A percentile compares a stretch with the other conserved stretches of the same genome.
Conservation (phyloP, 2,797 vertebrate genomes). For the Artibeus jamaicensis region DNA sequence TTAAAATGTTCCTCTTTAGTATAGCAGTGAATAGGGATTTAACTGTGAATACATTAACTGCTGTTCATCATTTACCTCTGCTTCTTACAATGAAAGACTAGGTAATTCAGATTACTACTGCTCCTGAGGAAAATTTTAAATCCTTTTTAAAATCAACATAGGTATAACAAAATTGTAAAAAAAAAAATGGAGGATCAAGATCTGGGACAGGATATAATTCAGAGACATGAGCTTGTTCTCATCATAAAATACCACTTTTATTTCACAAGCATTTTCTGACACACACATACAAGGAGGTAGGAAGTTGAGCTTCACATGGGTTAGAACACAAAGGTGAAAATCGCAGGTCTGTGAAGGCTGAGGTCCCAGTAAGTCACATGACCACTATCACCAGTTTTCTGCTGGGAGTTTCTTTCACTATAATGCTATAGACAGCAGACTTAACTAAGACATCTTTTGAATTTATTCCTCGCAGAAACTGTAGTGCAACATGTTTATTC, state of each 20-base stretch:
- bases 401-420: background rate
- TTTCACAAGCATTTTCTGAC: background rate
- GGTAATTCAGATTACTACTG: background rate
- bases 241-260: background rate
- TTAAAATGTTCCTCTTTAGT: background rate
- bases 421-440: background rate
- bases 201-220: background rate
- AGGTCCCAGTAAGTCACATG: background rate
- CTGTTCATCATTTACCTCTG: background rate
- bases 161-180: background rate
- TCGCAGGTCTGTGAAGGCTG: background rate
- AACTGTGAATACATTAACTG: background rate
- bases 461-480: conserved; percentile 4
- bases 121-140: background rate
- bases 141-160: background rate
- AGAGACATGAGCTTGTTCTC: background rate
- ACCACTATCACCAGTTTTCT: background rate
- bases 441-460: background rate
- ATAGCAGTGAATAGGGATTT: background rate
- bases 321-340: background rate
- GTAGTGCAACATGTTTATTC: background rate
- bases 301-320: background rate
- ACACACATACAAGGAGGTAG: background rate
- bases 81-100: background rate
- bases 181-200: background rate